Conservation (phyloP, 2,888 invertebrate genomes). For the Sphaeridia pumilis region DNA sequence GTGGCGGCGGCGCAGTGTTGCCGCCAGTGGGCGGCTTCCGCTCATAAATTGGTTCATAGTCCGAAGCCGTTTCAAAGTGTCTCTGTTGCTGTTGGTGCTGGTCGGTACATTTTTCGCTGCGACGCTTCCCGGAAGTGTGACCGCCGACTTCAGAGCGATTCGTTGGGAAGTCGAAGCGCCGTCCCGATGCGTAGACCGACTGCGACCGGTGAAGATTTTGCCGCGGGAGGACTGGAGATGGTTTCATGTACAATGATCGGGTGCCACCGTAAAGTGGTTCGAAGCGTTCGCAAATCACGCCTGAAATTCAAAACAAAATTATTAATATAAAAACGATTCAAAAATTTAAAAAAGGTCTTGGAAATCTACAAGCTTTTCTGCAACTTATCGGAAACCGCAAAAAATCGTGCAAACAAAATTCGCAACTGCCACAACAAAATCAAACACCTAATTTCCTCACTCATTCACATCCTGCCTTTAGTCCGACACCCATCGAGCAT, state of each 20-base stretch:
- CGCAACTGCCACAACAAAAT: too few species aligned
- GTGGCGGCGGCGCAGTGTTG: too few species aligned
- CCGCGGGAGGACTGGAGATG: constrained; percentile 56
- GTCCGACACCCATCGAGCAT: too few species aligned
- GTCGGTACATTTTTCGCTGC: constrained; percentile 38
- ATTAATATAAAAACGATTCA: too few species aligned
- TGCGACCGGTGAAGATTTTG: constrained; percentile 77
- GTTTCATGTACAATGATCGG: constrained; percentile 51
- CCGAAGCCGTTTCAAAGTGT: constrained; percentile 21
- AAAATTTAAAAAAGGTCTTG: too few species aligned
- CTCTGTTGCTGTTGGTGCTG: constrained; percentile 2
- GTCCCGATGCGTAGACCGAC: constrained; percentile 63
- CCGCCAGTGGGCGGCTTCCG: constrained; percentile 17
- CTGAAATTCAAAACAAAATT: too few species aligned
- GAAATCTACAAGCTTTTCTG: too few species aligned
- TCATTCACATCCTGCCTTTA: too few species aligned
- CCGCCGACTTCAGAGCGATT: constrained; percentile 21
- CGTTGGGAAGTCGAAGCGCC: constrained; percentile 41
- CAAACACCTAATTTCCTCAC: too few species aligned
- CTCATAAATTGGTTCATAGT: constrained; percentile 32
- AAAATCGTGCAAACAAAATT: constrained; percentile 5
- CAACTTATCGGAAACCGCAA: too few species aligned
- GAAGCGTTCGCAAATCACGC: constrained; percentile 28
- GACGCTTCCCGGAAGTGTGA: constrained; percentile 13
- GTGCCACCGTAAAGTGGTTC: constrained; percentile 39